phyloP scores from a whole-genome alignment of 2,797 vertebrate genomes.

The Helostoma temminkii region DNA sequence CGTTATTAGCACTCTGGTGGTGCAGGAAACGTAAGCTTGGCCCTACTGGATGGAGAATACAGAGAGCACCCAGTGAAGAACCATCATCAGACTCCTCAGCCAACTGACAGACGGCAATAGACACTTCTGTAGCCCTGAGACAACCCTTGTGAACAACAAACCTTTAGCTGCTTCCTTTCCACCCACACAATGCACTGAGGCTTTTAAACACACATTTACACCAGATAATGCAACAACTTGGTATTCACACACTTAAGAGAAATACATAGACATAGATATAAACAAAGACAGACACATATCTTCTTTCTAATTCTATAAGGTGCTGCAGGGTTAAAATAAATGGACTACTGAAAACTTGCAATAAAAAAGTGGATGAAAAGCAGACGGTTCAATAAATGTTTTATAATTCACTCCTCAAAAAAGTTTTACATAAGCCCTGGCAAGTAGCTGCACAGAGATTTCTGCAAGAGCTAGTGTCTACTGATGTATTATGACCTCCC shows the following conservation, averaged over 20 bases:
- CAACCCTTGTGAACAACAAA: slow-evolving; percentile 48
- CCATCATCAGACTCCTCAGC: slow-evolving; percentile 33
- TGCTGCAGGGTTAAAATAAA: slow-evolving; percentile 64
- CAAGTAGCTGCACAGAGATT: slow-evolving; percentile 12
- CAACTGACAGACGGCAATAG: slow-evolving; percentile 39
- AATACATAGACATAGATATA: slow-evolving; percentile 49
- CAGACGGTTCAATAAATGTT: slow-evolving; percentile 24
- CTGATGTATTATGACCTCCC: slow-evolving; percentile 40
- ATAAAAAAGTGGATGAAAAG: slow-evolving; percentile 21
- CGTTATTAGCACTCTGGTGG: neutral
- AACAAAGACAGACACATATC: slow-evolving; percentile 33
- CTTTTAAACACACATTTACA: slow-evolving; percentile 24
- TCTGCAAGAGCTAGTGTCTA: slow-evolving; percentile 12
- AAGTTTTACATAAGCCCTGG: neutral
- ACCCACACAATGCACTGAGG: slow-evolving; percentile 19
- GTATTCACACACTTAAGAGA: slow-evolving; percentile 49
- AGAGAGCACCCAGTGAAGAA: slow-evolving; percentile 31
- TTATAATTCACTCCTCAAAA: slow-evolving; percentile 23
- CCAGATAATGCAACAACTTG: slow-evolving; percentile 42
- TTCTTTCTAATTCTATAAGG: slow-evolving; percentile 64
- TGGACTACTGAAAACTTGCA: slow-evolving; percentile 39
- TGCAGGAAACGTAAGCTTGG: slow-evolving; percentile 19
- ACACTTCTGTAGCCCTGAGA: slow-evolving; percentile 54
- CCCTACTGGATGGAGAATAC: slow-evolving; percentile 41
- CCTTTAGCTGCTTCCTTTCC: slow-evolving; percentile 37